Evolutionary conservation across 2,888 invertebrate genomes (phyloP).

Genomic region (Seira sanloemensis): DNA sequence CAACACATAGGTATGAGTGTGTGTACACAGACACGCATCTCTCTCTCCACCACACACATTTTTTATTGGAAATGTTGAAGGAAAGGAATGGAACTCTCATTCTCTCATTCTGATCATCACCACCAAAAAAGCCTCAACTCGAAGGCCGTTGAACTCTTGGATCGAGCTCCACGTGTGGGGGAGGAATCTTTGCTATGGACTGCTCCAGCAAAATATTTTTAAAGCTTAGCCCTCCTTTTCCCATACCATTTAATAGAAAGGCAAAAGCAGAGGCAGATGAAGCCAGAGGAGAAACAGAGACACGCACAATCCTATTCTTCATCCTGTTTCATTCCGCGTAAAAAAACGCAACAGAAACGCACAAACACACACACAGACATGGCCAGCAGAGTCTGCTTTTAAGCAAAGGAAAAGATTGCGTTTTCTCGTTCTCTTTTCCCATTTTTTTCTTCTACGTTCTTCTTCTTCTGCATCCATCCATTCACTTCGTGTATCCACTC

Average conservation of each 20-base stretch:
- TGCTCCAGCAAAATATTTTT: slow-evolving; percentile 50
- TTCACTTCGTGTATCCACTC: not conserved
- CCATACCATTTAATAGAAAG: slow-evolving; percentile 33
- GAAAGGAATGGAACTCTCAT: slow-evolving; percentile 49
- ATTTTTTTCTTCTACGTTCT: not conserved
- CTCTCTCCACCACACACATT: too few species aligned
- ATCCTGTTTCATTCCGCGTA: not conserved
- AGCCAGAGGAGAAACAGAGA: not conserved
- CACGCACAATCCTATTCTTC: slow-evolving; percentile 11
- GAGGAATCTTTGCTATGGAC: slow-evolving; percentile 68
- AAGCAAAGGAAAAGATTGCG: not conserved
- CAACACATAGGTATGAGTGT: too few species aligned
- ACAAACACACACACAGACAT: too few species aligned
- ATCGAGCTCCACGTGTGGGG: slow-evolving; percentile 72
- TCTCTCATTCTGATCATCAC: slow-evolving; percentile 37
- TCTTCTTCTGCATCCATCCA: not conserved
- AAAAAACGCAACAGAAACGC: not conserved
- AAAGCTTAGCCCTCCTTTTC: slow-evolving; percentile 13
- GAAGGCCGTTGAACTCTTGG: slow-evolving; percentile 73
- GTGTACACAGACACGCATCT: too few species aligned
- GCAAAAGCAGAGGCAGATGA: slow-evolving; percentile 2
- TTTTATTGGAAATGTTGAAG: too few species aligned
- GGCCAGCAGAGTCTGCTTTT: too few species aligned
- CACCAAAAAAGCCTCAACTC: slow-evolving; percentile 43
- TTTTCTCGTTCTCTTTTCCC: not conserved